A percentile compares a stretch with the other conserved stretches of the same genome.
Conservation (phyloP, 2,113 vertebrate genomes). For the Plecturocebus donacophilus region DNA sequence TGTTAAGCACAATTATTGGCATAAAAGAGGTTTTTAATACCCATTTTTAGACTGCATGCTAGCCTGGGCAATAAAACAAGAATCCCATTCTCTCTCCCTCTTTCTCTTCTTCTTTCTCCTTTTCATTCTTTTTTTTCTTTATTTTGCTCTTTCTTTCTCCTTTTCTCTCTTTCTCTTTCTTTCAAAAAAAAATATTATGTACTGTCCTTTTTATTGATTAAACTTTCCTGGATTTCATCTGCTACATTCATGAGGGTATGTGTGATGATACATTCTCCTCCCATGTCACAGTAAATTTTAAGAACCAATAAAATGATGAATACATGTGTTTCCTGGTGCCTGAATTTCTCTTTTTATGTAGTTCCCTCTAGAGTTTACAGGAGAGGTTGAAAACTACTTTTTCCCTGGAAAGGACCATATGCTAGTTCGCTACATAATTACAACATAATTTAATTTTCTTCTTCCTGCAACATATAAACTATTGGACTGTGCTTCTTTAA, state of each 20-base stretch:
- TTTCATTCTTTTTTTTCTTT: too few relatives aligned
- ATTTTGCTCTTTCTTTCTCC: too few relatives aligned
- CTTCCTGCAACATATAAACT: constrained; percentile 17
- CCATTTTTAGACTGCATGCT: too few relatives aligned
- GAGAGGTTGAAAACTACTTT: neutral
- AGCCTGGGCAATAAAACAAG: too few relatives aligned
- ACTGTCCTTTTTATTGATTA: neutral
- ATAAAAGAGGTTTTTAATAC: too few relatives aligned
- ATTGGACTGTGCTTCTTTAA: constrained; percentile 41
- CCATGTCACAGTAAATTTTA: neutral
- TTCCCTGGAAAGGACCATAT: neutral
- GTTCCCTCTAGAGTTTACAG: constrained; percentile 30
- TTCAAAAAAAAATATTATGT: too few relatives aligned
- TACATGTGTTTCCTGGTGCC: neutral
- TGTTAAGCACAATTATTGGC: too few relatives aligned
- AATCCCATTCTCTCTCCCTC: too few relatives aligned
- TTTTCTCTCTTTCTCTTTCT: too few relatives aligned
- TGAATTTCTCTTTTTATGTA: neutral
- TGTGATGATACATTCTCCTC: neutral
- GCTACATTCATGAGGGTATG: neutral
- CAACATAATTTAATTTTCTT: constrained; percentile 48
- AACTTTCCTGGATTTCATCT: neutral
- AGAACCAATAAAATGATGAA: neutral
- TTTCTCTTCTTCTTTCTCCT: too few relatives aligned
- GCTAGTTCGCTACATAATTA: neutral